A percentile compares a stretch with the other conserved stretches of the same genome.
Conservation (phyloP, 2,113 vertebrate genomes). For the Carlito syrichta region DNA sequence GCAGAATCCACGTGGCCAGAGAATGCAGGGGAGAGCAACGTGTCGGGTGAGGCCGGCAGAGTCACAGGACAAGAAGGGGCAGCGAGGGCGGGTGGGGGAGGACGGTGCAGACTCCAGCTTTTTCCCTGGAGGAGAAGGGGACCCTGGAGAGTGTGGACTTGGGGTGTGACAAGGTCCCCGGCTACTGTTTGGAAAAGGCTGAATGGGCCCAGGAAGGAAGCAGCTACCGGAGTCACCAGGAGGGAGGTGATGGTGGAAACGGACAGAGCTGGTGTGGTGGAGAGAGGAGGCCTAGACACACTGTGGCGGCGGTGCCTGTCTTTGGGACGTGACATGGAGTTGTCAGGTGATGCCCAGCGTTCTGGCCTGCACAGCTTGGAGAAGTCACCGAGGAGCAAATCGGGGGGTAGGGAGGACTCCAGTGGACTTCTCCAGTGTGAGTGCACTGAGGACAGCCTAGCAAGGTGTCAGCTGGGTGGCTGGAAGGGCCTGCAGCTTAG, state of each 20-base stretch:
- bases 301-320: rapidly evolving
- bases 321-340: too few relatives aligned
- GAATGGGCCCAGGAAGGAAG: not conserved
- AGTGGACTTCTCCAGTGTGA: not conserved
- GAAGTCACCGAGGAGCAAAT: not conserved
- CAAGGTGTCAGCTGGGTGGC: not conserved
- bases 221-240: not conserved
- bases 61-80: too few relatives aligned
- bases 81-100: not conserved
- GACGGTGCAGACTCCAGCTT: too few relatives aligned
- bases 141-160: not conserved
- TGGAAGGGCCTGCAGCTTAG: not conserved
- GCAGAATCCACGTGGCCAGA: not conserved
- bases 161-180: too few relatives aligned
- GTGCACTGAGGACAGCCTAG: not conserved
- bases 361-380: not conserved
- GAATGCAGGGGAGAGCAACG: not conserved
- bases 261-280: not conserved
- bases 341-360: not conserved
- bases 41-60: not conserved
- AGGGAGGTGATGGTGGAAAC: not conserved
- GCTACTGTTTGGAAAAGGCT: not conserved
- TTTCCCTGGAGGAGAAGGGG: not conserved
- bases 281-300: not conserved
- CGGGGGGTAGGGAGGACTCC: not conserved